Percentiles rank a stretch among this genome's conserved stretches.
These are phyloP conservation scores for Scaptomyza reducta DNA, from an alignment of 2,888 invertebrate genomes.

Conservation along the genomic window DNA sequence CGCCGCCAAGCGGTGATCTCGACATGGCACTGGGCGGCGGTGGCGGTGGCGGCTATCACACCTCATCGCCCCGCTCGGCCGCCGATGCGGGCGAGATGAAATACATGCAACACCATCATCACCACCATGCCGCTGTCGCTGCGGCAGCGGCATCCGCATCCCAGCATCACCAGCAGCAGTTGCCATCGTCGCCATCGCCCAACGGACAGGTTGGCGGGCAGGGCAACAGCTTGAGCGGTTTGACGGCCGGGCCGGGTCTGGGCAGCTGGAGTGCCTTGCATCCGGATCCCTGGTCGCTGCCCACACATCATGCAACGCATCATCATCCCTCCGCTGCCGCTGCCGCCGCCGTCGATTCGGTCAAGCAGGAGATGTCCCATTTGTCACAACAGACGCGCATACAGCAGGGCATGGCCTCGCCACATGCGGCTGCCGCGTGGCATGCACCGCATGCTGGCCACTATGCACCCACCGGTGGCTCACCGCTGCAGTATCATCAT, in stretches of 20 bases:
- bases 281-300: constrained; percentile 94
- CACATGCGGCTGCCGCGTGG: constrained; percentile 90
- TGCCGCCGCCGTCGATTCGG: constrained; percentile 87
- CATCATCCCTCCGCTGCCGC: constrained; percentile 88
- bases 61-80: constrained; percentile 92
- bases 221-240: constrained; percentile 71
- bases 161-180: constrained; percentile 86
- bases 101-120: constrained; percentile 94
- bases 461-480: constrained; percentile 91
- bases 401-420: constrained; percentile 87
- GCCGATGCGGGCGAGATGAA: constrained; percentile 97
- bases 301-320: constrained; percentile 88
- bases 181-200: constrained; percentile 88
- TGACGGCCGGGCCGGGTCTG: constrained; percentile 82
- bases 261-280: constrained; percentile 92
- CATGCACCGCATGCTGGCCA: constrained; percentile 94
- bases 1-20: constrained; percentile 92
- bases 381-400: constrained; percentile 85
- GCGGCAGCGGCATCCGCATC: constrained; percentile 86
- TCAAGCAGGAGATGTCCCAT: constrained; percentile 90
- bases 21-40: constrained; percentile 90
- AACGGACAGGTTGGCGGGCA: constrained; percentile 85
- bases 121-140: constrained; percentile 90
- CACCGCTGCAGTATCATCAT: constrained; percentile 90
- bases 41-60: constrained; percentile 88